These are phyloP conservation scores for Gymnothorax reevesii DNA, from an alignment of 2,797 vertebrate species.

Conservation along the genomic window DNA sequence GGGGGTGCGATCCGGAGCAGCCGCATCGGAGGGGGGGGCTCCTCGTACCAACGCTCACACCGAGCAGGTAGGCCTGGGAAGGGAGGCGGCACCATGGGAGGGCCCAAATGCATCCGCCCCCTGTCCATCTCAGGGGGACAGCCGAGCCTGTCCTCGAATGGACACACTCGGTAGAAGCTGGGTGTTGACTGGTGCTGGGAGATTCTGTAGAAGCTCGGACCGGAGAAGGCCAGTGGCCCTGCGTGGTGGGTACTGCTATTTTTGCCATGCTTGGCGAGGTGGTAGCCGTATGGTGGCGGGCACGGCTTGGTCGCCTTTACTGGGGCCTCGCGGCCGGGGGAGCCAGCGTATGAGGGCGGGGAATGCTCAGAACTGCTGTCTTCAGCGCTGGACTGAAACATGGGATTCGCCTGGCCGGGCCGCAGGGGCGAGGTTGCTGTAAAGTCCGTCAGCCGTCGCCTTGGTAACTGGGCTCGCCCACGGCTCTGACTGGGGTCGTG, in stretches of 20 bases:
- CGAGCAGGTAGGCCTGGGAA: conserved; percentile 46
- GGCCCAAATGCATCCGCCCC: conserved; percentile 53
- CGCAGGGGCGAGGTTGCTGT: conserved; percentile 61
- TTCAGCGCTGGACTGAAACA: conserved; percentile 80
- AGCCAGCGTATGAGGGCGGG: conserved; percentile 75
- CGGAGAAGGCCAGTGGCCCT: conserved; percentile 49
- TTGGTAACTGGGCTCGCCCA: conserved; percentile 68
- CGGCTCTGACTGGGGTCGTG: conserved; percentile 60
- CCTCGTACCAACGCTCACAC: conserved; percentile 67
- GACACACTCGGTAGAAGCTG: conserved; percentile 56
- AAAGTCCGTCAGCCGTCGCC: conserved; percentile 71
- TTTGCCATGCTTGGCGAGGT: conserved; percentile 52
- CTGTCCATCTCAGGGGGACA: conserved; percentile 61
- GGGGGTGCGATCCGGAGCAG: conserved; percentile 60
- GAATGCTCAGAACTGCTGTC: conserved; percentile 85
- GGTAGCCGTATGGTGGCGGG: conserved; percentile 76
- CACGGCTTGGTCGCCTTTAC: conserved; percentile 66
- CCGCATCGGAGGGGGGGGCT: conserved; percentile 63
- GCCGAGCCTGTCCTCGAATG: conserved; percentile 57
- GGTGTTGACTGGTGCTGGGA: conserved; percentile 56
- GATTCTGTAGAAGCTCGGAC: conserved; percentile 57
- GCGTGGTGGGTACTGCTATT: conserved; percentile 52
- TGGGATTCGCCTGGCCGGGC: conserved; percentile 40
- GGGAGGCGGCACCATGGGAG: conserved; percentile 43
- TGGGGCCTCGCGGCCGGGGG: conserved; percentile 63